Base-by-base conservation (phyloP, 2,113 vertebrate genomes). In the Prinia subflava region DNA sequence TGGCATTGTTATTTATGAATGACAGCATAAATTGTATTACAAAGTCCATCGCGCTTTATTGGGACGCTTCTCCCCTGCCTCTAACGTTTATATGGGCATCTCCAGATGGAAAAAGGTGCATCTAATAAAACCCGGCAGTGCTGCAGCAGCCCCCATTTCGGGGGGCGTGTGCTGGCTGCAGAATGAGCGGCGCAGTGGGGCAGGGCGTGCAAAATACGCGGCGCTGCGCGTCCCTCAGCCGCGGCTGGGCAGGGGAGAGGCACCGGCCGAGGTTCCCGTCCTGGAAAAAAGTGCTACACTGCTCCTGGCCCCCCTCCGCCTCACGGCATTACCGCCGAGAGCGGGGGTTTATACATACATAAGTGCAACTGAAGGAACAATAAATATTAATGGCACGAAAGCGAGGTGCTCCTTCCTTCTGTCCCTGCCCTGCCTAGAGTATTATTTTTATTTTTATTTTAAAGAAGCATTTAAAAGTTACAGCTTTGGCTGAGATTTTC, bases 1-100 rank as follows among this genome's bases (percentile, higher is more conserved):
- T 98, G 98, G 97, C 97, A 96, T 93, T 97, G 96, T 98, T 98
- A 98, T 98, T 98, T 98, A 98, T 98, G 98, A 98, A 97, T 98
- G 98, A 97, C 98, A 98, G 98, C 95, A 97, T 93, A 97, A 98
- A 98, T 98, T 93, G 97, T 96, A 97, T 97, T 96, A 95, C 97
- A 92, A 92, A 96, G 93, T 96, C 95, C 94, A 94, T 67, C 67
- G 96, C 56, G 75, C 86, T 95, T 97, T 98, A 97, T 90, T 71
- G 94, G 90, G 94, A 92, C 64, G 73, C 86, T 96, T 95, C 63
- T 96, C 17, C n/a, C 83, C 86, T 94, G 96, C 76, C 94, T 82
- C 87, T 16, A 41, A 85, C 63, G 33, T 95, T 96, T 74, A 47
- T 23, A 15, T 3, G 67, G 85, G 94, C 94, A 28, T 64, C 80